Percentiles rank a stretch among this genome's conserved stretches.
Evolutionary conservation across 2,888 invertebrate genomes (phyloP).

Genomic region (Amblyteles armatorius): DNA sequence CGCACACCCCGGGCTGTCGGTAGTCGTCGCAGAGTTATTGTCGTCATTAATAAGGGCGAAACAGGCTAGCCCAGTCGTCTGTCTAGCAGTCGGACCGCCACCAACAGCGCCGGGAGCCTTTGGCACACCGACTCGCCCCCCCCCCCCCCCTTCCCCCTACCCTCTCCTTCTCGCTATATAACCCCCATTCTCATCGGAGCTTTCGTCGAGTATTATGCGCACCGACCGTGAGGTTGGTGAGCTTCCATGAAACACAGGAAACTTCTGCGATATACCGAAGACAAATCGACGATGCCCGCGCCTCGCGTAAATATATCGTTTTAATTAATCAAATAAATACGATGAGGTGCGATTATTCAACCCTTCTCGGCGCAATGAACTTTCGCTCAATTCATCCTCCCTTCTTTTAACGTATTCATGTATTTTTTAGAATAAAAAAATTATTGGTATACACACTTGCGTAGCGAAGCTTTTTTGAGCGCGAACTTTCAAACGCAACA

Average conservation of each 20-base stretch:
- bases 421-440: background rate
- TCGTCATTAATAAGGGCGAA: slow-evolving; percentile 66
- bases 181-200: slow-evolving; percentile 27
- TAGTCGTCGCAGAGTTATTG: slow-evolving; percentile 61
- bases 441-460: background rate
- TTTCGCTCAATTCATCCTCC: background rate
- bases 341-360: background rate
- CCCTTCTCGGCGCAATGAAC: background rate
- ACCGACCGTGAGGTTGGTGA: slow-evolving; percentile 3
- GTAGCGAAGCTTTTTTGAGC: background rate
- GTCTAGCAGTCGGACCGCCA: slow-evolving; percentile 46
- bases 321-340: background rate
- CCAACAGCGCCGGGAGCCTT: slow-evolving; percentile 40
- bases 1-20: slow-evolving; percentile 29
- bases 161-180: background rate
- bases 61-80: slow-evolving; percentile 47
- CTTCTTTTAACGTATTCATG: too few relatives aligned
- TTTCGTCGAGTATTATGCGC: slow-evolving; percentile 32
- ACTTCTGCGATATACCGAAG: background rate
- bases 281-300: background rate
- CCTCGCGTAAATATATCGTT: background rate
- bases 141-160: background rate
- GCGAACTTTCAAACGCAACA: background rate
- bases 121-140: background rate
- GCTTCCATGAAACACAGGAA: slow-evolving; percentile 1